phyloP scores from a whole-genome alignment of 2,113 vertebrate genomes.

The Seriola dumerili region DNA sequence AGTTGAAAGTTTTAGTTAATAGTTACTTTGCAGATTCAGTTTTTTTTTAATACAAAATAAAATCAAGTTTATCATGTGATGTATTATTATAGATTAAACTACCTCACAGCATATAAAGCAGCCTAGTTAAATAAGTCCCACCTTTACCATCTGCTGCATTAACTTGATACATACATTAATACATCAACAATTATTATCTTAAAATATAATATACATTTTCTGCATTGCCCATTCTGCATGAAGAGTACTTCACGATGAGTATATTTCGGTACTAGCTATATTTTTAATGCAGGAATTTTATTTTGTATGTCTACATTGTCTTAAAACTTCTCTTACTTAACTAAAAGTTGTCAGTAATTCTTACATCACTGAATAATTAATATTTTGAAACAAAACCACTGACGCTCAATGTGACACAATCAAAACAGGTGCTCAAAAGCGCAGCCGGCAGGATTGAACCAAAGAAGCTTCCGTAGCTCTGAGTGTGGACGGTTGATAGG shows the following conservation, averaged over 20 bases:
- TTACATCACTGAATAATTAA: background rate
- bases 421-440: background rate
- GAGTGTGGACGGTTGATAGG: background rate
- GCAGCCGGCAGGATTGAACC: background rate
- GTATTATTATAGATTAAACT: background rate
- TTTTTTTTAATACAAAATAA: background rate
- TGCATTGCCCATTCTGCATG: background rate
- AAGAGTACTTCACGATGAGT: background rate
- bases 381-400: background rate
- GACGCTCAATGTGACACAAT: background rate
- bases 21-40: background rate
- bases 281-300: too few species aligned
- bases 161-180: background rate
- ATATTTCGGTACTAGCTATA: too few species aligned
- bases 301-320: background rate
- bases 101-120: background rate
- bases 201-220: background rate
- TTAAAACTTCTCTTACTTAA: background rate
- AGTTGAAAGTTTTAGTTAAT: background rate
- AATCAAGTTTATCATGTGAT: background rate
- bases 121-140: background rate
- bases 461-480: slow-evolving; percentile 29
- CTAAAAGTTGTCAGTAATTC: background rate
- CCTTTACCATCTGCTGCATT: background rate
- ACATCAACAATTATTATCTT: background rate